phyloP scores from a whole-genome alignment of 2,113 vertebrate genomes.

The Paraplagusia blochii region DNA sequence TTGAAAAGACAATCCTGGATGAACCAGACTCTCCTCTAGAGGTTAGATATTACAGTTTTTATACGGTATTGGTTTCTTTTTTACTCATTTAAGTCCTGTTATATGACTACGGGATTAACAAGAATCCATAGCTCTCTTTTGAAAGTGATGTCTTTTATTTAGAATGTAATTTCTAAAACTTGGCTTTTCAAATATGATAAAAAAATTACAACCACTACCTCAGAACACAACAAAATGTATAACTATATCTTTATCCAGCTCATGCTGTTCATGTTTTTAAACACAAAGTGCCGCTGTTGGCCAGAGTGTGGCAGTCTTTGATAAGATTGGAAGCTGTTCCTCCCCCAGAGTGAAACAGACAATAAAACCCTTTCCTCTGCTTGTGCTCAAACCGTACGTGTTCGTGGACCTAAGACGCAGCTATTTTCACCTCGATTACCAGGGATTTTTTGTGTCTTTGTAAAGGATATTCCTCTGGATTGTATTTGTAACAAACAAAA shows the following conservation, averaged over 20 bases:
- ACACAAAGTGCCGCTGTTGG: conserved; percentile 50
- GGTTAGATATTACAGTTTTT: not conserved
- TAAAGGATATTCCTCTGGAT: conserved; percentile 18
- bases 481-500: not conserved
- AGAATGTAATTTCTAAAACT: no score
- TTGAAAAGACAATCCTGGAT: not conserved
- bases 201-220: no score
- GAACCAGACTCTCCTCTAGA: not conserved
- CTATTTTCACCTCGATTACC: not conserved
- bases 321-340: conserved; percentile 25
- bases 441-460: not conserved
- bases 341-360: conserved; percentile 37
- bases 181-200: no score
- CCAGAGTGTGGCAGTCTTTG: conserved; percentile 51
- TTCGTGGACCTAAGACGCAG: not conserved
- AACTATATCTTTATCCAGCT: no score
- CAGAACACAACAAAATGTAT: no score
- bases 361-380: conserved; percentile 17
- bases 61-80: not conserved
- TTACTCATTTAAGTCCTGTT: no score
- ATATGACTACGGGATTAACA: no score
- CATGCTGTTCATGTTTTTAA: conserved; percentile 30
- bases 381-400: not conserved
- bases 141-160: no score
- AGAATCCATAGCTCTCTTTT: no score